Evolutionary conservation across 2,113 vertebrate genomes (phyloP).

Genomic region (Amazona vittata): DNA sequence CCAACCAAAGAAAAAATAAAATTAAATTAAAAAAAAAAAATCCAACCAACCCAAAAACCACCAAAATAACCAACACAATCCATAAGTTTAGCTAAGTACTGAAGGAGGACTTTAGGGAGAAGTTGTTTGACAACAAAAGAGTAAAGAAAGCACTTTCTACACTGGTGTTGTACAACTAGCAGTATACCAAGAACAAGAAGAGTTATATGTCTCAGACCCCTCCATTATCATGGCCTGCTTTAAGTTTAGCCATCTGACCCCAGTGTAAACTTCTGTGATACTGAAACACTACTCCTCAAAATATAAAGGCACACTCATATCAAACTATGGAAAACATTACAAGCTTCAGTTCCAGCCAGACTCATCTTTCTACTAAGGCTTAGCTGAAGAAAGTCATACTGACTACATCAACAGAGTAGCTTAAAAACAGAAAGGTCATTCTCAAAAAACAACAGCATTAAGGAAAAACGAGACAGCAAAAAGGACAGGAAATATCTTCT

Average conservation of each 20-base stretch:
- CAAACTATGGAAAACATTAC: background rate
- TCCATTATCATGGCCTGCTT: background rate
- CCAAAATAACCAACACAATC: background rate
- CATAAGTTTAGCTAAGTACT: rapidly evolving
- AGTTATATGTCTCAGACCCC: background rate
- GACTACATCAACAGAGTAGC: background rate
- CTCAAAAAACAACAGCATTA: background rate
- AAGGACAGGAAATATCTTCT: background rate
- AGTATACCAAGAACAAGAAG: background rate
- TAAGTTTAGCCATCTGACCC: background rate
- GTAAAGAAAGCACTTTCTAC: background rate
- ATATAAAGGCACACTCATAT: background rate
- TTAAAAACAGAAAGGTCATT: background rate
- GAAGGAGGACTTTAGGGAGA: background rate
- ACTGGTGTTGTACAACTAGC: rapidly evolving
- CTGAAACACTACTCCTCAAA: background rate
- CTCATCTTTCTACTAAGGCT: background rate
- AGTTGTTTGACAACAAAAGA: background rate
- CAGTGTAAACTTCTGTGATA: background rate
- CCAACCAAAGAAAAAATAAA: too few species aligned
- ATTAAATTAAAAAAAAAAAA: too few species aligned
- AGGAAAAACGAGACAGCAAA: background rate
- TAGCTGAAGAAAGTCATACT: background rate
- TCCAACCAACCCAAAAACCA: background rate
- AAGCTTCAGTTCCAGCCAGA: background rate